Evolutionary conservation across 1,140 invertebrate genomes (phyloP).

Genomic region (Trachymyrmex cornetzi): DNA sequence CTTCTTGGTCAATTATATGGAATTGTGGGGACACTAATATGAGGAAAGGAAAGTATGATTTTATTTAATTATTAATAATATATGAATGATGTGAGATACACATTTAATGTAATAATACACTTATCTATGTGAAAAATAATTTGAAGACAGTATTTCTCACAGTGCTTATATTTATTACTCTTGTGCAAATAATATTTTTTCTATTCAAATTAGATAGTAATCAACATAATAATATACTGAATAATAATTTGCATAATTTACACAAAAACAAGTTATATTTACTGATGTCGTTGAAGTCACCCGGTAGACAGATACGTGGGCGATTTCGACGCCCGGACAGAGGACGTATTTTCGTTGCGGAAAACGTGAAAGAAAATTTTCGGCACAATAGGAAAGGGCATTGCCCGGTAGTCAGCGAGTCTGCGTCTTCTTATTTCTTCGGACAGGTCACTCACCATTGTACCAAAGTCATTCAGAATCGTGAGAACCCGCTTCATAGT

Average conservation of each 20-base stretch:
- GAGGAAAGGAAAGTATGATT: not conserved
- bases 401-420: constrained; percentile 23
- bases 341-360: constrained; percentile 44
- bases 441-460: constrained; percentile 23
- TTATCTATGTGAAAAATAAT: not conserved
- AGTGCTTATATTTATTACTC: not conserved
- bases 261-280: constrained; percentile 30
- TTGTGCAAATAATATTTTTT: not conserved
- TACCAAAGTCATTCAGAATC: constrained; percentile 67
- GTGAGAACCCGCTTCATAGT: constrained; percentile 58
- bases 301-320: constrained; percentile 64
- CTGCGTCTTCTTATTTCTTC: constrained; percentile 44
- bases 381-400: not conserved
- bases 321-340: constrained; percentile 77
- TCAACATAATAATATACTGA: not conserved
- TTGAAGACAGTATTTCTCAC: not conserved
- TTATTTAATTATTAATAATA: not conserved
- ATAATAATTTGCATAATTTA: constrained; percentile 15
- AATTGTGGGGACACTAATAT: not conserved
- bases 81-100: not conserved
- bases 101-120: not conserved
- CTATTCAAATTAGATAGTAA: not conserved
- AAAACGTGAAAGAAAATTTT: constrained; percentile 59
- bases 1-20: not conserved
- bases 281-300: constrained; percentile 73